Evolutionary conservation across 2,888 invertebrate genomes (phyloP).

Genomic region (Spisula solida): DNA sequence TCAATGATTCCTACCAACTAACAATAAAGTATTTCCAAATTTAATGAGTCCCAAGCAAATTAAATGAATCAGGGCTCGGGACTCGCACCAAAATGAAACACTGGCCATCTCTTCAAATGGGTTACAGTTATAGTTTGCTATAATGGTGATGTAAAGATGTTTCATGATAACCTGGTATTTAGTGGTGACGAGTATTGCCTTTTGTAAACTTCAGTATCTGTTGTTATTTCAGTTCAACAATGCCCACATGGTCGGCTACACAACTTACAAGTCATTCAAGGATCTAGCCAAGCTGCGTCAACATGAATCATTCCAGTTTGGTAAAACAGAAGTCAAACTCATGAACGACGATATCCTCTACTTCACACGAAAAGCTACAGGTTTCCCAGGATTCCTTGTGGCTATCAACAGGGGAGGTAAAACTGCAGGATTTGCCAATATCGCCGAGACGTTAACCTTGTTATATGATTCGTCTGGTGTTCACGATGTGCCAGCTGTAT

Average conservation of each 20-base stretch:
- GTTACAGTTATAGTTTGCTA: no score
- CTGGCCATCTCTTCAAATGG: no score
- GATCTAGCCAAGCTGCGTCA: constrained; percentile 77
- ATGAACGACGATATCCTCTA: constrained; percentile 77
- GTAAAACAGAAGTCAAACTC: constrained; percentile 69
- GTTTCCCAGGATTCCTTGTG: constrained; percentile 84
- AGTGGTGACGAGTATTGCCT: no score
- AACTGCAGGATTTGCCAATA: constrained; percentile 60
- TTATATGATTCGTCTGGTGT: constrained; percentile 76
- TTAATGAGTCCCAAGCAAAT: no score
- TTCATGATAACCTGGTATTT: no score
- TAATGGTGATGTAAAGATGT: no score
- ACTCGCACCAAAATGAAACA: no score
- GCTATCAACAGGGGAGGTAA: constrained; percentile 82
- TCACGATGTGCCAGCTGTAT: constrained; percentile 28
- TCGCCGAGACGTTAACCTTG: constrained; percentile 71
- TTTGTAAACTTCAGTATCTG: no score
- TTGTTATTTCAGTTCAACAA: constrained; percentile 77
- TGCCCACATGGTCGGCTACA: constrained; percentile 75
- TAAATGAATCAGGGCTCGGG: no score
- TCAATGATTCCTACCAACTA: no score
- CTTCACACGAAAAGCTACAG: constrained; percentile 83
- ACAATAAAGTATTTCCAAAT: no score
- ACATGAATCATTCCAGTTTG: constrained; percentile 85
- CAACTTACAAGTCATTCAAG: constrained; percentile 77